Evolutionary conservation across 2,888 invertebrate species (phyloP), one percentile per base, ranked within the genome.

Genomic region (Erannis defoliaria): DNA sequence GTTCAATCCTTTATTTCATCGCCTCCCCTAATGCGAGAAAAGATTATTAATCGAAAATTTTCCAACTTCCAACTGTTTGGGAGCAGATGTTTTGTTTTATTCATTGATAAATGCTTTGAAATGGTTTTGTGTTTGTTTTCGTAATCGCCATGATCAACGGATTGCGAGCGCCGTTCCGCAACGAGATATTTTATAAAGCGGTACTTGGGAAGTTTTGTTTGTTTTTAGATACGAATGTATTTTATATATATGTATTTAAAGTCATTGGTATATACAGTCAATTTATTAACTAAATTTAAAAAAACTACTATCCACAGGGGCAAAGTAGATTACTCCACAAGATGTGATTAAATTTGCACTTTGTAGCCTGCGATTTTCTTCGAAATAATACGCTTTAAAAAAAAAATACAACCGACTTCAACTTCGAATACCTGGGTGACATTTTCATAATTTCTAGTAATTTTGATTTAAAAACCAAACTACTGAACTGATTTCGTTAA

Each of bases 1-100:
- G 80, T 82, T 83, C 88, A 90, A 88, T 85, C 88, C 87, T 89
- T 90, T 89, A 88, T 90, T 89, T 87, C 84, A 84, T 85, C 84
- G 82, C 80, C 76, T 81, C 71, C 77, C 75, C 78, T 83, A 85
- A 86, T 86, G 78, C 79, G 81, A 80, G 81, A 87, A 88, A 84
- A 86, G 80, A 84, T 89, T 90, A 90, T 89, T 89, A 90, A 89
- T 89, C 82, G 85, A 82, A 84, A 85, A 85, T 85, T 84, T 85
- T 82, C 84, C 80, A 80, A 82, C 74, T 79, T 77, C 73, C 69
- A 77, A 80, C 75, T 76, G 75, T 78, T 80, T 75, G 73, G 72
- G 67, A 69, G 66, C 74, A 78, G 75, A 77, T 78, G 76, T 78
- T 85, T 79, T 74, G 79, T 67, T 67, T 62, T 55, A 61, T 60